These are phyloP conservation scores for Tinea pellionella DNA, from an alignment of 2,888 invertebrate genomes.

Conservation along the genomic window DNA sequence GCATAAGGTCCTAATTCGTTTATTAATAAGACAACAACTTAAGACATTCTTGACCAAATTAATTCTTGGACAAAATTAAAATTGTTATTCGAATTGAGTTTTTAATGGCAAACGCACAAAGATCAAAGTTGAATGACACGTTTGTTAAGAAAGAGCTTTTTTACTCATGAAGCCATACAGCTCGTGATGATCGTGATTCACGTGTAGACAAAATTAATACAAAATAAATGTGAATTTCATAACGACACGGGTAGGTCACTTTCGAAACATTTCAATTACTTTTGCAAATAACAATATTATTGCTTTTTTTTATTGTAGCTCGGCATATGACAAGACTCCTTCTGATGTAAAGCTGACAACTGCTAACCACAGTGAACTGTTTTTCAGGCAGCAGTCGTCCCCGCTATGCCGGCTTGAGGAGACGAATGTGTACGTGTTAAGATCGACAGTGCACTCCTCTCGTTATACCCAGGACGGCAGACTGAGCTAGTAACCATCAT, in stretches of 20 bases:
- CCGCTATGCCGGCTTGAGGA: no score
- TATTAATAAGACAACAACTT: conserved; percentile 16
- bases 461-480: no score
- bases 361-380: no score
- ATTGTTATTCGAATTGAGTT: conserved; percentile 52
- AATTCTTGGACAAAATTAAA: conserved; percentile 37
- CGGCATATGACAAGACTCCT: no score
- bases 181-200: conserved; percentile 50
- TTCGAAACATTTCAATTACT: conserved; percentile 14
- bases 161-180: conserved; percentile 32
- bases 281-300: neutral
- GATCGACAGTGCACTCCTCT: no score
- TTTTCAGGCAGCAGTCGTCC: no score
- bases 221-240: conserved; percentile 16
- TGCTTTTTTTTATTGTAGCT: no score
- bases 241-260: conserved; percentile 15
- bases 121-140: conserved; percentile 66
- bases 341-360: no score
- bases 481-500: no score
- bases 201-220: conserved; percentile 20
- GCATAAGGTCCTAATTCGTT: conserved; percentile 29
- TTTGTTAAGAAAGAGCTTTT: conserved; percentile 34
- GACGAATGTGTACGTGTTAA: no score
- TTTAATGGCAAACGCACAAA: conserved; percentile 48
- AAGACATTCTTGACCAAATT: conserved; percentile 35